phyloP scores from a whole-genome alignment of 2,113 vertebrate genomes.

The Myotis davidii region DNA sequence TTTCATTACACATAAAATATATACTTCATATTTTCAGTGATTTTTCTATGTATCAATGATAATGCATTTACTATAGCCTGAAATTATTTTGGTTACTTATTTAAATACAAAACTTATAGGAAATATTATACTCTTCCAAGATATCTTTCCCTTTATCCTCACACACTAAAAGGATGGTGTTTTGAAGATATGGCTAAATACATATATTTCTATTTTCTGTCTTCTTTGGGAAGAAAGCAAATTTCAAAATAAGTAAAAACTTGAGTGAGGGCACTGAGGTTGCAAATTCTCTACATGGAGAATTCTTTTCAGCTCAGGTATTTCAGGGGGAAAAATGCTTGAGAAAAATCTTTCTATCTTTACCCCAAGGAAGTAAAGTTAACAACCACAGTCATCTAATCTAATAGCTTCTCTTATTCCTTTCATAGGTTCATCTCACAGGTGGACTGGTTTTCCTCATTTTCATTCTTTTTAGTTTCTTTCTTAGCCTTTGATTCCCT shows the following conservation, averaged over 20 bases:
- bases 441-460: conserved; percentile 16
- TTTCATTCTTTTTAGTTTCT: background rate
- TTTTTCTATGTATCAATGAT: conserved; percentile 6
- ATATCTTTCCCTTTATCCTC: background rate
- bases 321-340: background rate
- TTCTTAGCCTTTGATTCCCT: background rate
- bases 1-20: background rate
- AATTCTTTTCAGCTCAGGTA: conserved; percentile 8
- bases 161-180: background rate
- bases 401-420: conserved; percentile 41
- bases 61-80: background rate
- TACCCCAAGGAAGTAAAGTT: conserved; percentile 53
- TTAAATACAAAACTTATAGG: conserved; percentile 35
- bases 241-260: background rate
- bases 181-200: background rate
- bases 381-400: conserved; percentile 11
- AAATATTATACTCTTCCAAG: background rate
- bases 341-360: conserved; percentile 45
- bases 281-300: conserved; percentile 38
- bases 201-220: background rate
- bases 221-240: background rate
- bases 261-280: background rate
- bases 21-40: conserved; percentile 14
- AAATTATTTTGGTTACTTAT: conserved; percentile 39
- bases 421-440: background rate